Evolutionary conservation across 2,113 vertebrate genomes (phyloP).

Genomic region (Benitochromis conjunctus): DNA sequence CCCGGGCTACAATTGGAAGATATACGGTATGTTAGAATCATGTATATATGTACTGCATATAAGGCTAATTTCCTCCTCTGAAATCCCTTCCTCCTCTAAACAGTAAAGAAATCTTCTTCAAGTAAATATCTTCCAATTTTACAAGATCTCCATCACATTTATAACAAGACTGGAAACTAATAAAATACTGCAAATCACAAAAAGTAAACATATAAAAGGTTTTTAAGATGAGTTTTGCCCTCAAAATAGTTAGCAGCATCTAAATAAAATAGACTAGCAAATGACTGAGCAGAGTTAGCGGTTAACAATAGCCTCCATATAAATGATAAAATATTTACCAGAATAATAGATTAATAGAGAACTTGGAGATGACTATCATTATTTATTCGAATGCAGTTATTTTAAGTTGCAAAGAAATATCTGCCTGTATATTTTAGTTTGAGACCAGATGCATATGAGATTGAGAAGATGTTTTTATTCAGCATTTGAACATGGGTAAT

Average conservation of each 20-base stretch:
- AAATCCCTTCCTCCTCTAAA: too few relatives aligned
- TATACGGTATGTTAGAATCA: neutral
- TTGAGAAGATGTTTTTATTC: neutral
- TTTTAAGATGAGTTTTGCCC: neutral
- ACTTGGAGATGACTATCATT: neutral
- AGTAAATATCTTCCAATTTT: neutral
- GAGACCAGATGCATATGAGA: neutral
- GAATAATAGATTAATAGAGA: neutral
- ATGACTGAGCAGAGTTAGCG: neutral
- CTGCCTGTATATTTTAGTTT: neutral
- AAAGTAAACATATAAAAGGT: neutral
- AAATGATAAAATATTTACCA: accelerated
- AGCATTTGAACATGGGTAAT: neutral
- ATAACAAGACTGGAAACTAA: neutral
- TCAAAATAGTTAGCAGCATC: neutral
- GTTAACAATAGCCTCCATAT: neutral
- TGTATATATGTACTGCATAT: neutral
- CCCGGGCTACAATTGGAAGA: too few relatives aligned
- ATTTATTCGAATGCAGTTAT: neutral
- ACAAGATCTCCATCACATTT: neutral
- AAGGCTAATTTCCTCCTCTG: neutral
- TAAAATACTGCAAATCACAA: too few relatives aligned
- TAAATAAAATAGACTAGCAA: neutral
- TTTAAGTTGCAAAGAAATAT: neutral
- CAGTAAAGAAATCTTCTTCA: neutral